Percentiles rank a stretch among this genome's conserved stretches.
phyloP scores from a whole-genome alignment of 2,113 vertebrate genomes.

The Actenoides lindsayi region DNA sequence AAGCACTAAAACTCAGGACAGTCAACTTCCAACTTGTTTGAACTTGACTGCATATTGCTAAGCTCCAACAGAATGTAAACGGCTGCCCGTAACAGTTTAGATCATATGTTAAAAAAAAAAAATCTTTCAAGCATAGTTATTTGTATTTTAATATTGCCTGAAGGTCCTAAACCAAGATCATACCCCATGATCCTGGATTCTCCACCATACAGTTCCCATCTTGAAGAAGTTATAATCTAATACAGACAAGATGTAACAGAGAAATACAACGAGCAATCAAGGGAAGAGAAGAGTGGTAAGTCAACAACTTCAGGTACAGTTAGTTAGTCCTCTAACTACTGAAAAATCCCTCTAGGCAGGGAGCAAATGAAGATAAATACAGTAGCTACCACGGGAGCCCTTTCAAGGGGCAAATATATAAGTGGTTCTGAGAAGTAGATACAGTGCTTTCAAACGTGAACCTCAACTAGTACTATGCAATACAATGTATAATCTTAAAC shows the following conservation, averaged over 20 bases:
- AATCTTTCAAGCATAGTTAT: constrained; percentile 11
- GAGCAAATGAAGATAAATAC: constrained; percentile 20
- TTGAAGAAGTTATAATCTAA: neutral
- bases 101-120: neutral
- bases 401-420: neutral
- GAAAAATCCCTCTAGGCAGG: neutral
- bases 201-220: neutral
- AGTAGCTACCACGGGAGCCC: neutral
- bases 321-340: constrained; percentile 27
- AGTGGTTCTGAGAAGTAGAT: neutral
- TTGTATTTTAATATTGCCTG: constrained; percentile 18
- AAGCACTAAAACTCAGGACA: neutral
- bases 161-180: constrained; percentile 15
- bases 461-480: neutral
- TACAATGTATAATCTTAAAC: neutral
- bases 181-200: neutral
- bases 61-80: constrained; percentile 22
- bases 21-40: constrained; percentile 20
- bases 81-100: constrained; percentile 27
- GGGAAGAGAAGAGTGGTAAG: neutral
- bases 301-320: neutral
- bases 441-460: neutral
- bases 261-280: neutral
- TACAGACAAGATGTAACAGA: constrained; percentile 6
- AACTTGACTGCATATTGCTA: constrained; percentile 17